Conservation (phyloP, 2,888 invertebrate genomes). For the Stenurella melanura region DNA sequence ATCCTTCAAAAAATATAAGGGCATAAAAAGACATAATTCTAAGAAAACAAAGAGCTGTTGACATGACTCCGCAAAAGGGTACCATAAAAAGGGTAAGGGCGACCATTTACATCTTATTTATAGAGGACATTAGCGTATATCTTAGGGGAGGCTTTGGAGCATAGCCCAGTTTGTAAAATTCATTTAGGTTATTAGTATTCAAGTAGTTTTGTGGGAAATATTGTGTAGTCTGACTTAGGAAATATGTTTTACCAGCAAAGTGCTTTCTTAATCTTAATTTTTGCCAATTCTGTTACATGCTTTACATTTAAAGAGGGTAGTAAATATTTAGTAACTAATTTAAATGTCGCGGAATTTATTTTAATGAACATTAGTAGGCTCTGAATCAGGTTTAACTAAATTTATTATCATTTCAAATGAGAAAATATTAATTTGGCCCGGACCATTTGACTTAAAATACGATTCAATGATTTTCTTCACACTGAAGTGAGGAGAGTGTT, state of each 20-base stretch:
- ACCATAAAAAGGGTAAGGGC: constrained; percentile 40
- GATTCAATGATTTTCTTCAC: too few relatives aligned
- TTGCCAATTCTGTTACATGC: not conserved
- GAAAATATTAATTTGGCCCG: too few relatives aligned
- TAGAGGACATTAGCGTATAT: constrained; percentile 49
- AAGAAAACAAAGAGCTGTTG: constrained; percentile 16
- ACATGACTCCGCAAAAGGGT: constrained; percentile 19
- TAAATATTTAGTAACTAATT: not conserved
- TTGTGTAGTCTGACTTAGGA: constrained; percentile 27
- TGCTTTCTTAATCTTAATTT: constrained; percentile 8
- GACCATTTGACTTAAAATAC: too few relatives aligned
- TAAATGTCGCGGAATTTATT: not conserved
- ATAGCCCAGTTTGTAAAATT: constrained; percentile 42
- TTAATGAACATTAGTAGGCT: too few relatives aligned
- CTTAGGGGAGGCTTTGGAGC: constrained; percentile 40
- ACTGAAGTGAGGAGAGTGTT: too few relatives aligned
- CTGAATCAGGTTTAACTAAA: too few relatives aligned
- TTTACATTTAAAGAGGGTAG: not conserved
- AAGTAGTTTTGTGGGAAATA: constrained; percentile 33
- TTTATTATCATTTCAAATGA: too few relatives aligned
- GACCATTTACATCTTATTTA: constrained; percentile 54
- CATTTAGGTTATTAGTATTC: constrained; percentile 51
- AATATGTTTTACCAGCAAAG: constrained; percentile 20
- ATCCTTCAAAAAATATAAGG: not conserved
- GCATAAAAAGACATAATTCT: not conserved